Percentiles rank a stretch among this genome's conserved stretches.
Conservation (phyloP, 35 echinoderm and acorn worm species). For the Apostichopus parvimensis region DNA sequence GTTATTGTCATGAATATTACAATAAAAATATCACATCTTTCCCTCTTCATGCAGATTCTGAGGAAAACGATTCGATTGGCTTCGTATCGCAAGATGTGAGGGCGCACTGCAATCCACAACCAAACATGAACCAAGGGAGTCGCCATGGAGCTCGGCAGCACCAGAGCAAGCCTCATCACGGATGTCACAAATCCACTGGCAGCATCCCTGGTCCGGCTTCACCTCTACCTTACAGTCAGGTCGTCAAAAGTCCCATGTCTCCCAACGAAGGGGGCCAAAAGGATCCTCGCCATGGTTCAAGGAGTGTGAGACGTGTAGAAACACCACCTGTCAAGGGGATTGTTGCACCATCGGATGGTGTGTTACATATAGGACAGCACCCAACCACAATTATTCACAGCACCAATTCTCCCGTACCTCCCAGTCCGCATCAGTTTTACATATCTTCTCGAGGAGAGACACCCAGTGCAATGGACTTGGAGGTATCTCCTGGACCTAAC, state of each 20-base stretch:
- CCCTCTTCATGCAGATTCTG: slow-evolving; percentile 69
- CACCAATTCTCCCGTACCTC: not conserved
- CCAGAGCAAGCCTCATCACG: slow-evolving; percentile 30
- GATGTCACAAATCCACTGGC: not conserved
- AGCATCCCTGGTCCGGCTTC: slow-evolving; percentile 7
- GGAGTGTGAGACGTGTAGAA: not conserved
- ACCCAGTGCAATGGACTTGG: slow-evolving; percentile 12
- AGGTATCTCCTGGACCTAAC: not conserved
- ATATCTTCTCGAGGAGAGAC: slow-evolving; percentile 8
- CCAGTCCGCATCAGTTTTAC: not conserved
- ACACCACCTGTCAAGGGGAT: slow-evolving; percentile 6
- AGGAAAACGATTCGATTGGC: slow-evolving; percentile 75
- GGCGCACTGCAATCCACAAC: slow-evolving; percentile 25
- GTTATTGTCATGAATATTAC: no score
- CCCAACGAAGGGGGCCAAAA: slow-evolving; percentile 5
- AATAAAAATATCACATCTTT: no score
- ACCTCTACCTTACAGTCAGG: slow-evolving; percentile 59
- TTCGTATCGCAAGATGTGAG: slow-evolving; percentile 65
- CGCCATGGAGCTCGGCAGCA: not conserved
- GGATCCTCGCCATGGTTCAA: not conserved
- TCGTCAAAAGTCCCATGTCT: slow-evolving; percentile 54
- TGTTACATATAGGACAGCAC: slow-evolving; percentile 4
- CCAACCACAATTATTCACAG: slow-evolving; percentile 16
- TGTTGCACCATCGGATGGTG: slow-evolving; percentile 15
- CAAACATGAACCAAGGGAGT: slow-evolving; percentile 24